Evolutionary conservation across 2,797 vertebrate genomes (phyloP), one percentile per base, ranked within the genome.

Genomic region (Acrossocheilus fasciatus): DNA sequence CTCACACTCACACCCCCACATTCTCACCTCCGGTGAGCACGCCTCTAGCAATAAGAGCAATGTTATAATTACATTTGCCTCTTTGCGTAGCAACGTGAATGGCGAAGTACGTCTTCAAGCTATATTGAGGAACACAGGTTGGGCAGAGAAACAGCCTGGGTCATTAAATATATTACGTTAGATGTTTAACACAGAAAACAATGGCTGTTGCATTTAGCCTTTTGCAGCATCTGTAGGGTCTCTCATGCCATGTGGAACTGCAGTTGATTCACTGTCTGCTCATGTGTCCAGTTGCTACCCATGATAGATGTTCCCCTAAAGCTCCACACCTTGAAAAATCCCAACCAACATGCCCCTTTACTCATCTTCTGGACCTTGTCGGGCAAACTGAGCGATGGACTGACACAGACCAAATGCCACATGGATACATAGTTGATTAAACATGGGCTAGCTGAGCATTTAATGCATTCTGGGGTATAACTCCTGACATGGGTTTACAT

Each of bases 1-100:
- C 81, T 87, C 87, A 88, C 87, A 83, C 86, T 72, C 77, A 68
- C 80, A 87, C 89, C 89, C 74, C 85, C 89, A 79, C 62, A 73
- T 85, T 88, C 80, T 83, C 89, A 87, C 84, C 85, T 88, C 79
- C 59, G 45, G 43, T 26, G 77, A 82, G 78, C 39, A 36, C 10
- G 54, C 76, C 73, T 88, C 47, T 69, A 52, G 54, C 85, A 84
- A 69, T 68, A 50, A 81, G 73, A 86, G 57, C 41, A 83, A 54
- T 62, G 77, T 54, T 75, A 78, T 87, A 75, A 82, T 87, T 75
- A 66, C 50, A 52, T 75, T 87, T 87, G 82, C 78, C 89, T 84
- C 78, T 86, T 82, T 78, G 52, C 83, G 86, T 54, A 80, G 79
- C 68, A 84, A 64, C 11, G 12, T 64, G 68, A 73, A 64, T 72